Conservation (phyloP, 2,888 invertebrate genomes). For the Heliconius sara region DNA sequence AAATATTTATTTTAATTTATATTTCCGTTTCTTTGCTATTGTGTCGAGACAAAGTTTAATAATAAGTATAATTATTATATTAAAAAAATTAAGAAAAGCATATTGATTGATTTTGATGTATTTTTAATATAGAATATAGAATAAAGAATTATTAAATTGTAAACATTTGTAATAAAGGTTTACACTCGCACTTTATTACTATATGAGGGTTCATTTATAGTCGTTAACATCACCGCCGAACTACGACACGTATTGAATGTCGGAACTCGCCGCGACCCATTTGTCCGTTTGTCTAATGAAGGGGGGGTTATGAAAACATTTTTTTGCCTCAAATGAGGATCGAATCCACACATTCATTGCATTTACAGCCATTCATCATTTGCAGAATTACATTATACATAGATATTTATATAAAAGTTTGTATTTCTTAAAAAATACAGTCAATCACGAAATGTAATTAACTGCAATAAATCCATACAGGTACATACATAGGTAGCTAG, state of each 20-base stretch:
- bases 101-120: background rate
- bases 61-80: too few relatives aligned
- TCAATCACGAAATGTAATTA: background rate
- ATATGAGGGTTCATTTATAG: constrained; percentile 8
- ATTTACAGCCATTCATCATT: background rate
- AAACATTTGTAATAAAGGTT: too few relatives aligned
- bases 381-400: background rate
- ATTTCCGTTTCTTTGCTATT: too few relatives aligned
- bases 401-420: background rate
- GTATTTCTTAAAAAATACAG: background rate
- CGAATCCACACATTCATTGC: background rate
- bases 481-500: constrained; percentile 2
- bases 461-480: constrained; percentile 16
- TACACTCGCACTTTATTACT: too few relatives aligned
- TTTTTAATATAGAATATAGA: background rate
- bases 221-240: constrained; percentile 17
- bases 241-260: too few relatives aligned
- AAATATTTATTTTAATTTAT: too few relatives aligned
- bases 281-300: too few relatives aligned
- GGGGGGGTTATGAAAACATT: background rate
- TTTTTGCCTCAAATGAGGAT: background rate
- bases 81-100: too few relatives aligned
- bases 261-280: too few relatives aligned
- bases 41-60: too few relatives aligned
- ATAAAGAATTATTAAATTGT: background rate